Percentiles rank a stretch among this genome's conserved stretches.
Conservation (phyloP, 2,888 invertebrate genomes). For the Macrophya alboannulata region DNA sequence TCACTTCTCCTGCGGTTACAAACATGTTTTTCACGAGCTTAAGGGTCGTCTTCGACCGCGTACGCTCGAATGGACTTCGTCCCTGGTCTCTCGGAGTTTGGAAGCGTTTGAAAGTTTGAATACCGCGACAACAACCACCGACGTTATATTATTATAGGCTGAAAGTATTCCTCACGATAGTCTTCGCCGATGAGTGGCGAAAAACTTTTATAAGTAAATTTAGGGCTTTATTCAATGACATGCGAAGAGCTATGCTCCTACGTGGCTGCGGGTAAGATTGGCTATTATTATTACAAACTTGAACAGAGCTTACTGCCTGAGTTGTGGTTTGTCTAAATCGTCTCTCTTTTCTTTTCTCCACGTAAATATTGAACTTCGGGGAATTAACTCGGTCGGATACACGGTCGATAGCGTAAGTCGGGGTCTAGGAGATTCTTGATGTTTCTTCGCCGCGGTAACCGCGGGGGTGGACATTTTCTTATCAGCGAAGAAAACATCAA, state of each 20-base stretch:
- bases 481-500: slow-evolving; percentile 63
- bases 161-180: slow-evolving; percentile 4
- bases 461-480: slow-evolving; percentile 6
- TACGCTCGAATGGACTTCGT: slow-evolving; percentile 22
- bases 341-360: background rate
- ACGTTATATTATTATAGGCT: slow-evolving; percentile 27
- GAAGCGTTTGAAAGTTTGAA: slow-evolving; percentile 35
- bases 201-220: slow-evolving; percentile 38
- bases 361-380: background rate
- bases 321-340: background rate
- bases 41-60: background rate
- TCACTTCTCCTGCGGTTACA: slow-evolving; percentile 6
- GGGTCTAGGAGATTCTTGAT: background rate
- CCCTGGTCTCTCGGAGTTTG: background rate
- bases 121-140: slow-evolving; percentile 40
- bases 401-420: background rate
- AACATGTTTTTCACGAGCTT: slow-evolving; percentile 47
- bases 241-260: too few relatives aligned
- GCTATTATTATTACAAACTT: background rate
- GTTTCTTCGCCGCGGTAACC: background rate
- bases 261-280: background rate
- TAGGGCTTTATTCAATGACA: slow-evolving; percentile 23
- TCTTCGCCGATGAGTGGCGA: slow-evolving; percentile 7
- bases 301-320: slow-evolving; percentile 1
- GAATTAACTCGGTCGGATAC: background rate